Conservation (phyloP, 2,113 vertebrate genomes). For the Corapipo altera region DNA sequence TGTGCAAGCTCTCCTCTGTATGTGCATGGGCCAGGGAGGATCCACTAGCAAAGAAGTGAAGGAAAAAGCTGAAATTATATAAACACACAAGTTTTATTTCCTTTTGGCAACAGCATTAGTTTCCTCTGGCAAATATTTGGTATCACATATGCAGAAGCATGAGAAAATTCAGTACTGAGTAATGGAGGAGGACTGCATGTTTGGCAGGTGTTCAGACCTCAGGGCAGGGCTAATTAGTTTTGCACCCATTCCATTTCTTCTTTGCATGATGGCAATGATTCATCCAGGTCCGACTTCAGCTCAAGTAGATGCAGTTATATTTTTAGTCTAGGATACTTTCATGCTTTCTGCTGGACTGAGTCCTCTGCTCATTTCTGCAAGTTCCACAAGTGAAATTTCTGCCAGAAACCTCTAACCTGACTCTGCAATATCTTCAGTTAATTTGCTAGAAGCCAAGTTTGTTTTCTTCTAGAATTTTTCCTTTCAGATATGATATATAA, state of each 20-base stretch:
- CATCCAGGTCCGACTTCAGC: background rate
- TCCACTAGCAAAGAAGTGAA: background rate
- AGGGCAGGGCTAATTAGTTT: background rate
- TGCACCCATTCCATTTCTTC: background rate
- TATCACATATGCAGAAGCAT: background rate
- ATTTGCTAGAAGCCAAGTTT: background rate
- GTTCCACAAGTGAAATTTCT: background rate
- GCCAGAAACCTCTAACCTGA: background rate
- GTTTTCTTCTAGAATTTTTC: background rate
- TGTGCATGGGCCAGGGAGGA: fast-evolving
- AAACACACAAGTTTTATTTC: background rate
- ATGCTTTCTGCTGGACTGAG: background rate
- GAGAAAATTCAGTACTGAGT: background rate
- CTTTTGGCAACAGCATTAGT: background rate
- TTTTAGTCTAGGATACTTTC: background rate
- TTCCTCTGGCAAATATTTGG: background rate
- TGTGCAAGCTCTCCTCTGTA: background rate
- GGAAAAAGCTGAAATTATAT: background rate
- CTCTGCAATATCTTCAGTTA: background rate
- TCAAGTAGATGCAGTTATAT: background rate
- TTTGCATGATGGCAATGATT: background rate
- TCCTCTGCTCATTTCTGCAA: background rate
- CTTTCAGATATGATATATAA: background rate
- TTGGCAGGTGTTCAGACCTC: background rate
- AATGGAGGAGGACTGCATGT: background rate